These are phyloP conservation scores for Folsomia manolachei DNA, from an alignment of 2,888 invertebrate genomes.

Conservation along the genomic window DNA sequence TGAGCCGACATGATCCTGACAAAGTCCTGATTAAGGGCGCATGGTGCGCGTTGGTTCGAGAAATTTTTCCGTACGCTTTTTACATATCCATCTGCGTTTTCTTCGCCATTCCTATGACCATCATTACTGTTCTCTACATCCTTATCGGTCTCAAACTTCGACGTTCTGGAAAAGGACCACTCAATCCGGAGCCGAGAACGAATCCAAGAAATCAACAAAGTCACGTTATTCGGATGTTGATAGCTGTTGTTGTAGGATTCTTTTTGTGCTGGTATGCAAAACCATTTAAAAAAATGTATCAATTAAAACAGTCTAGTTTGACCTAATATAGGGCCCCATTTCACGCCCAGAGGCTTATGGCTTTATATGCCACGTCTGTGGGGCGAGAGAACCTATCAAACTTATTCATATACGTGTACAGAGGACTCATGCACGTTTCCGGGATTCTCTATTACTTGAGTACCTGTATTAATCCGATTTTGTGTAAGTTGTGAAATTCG, in stretches of 20 bases:
- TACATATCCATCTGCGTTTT: constrained; percentile 65
- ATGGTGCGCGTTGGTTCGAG: constrained; percentile 46
- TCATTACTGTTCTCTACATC: constrained; percentile 77
- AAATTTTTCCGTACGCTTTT: constrained; percentile 48
- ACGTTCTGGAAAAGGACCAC: constrained; percentile 56
- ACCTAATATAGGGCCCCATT: no score
- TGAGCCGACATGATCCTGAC: constrained; percentile 16
- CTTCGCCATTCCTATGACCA: constrained; percentile 81
- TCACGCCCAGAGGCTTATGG: constrained; percentile 56
- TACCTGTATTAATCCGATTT: constrained; percentile 59
- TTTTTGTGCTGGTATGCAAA: constrained; percentile 59
- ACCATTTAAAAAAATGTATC: no score
- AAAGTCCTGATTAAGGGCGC: constrained; percentile 41
- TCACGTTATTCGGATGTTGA: constrained; percentile 50
- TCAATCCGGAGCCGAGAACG: constrained; percentile 41
- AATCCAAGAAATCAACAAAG: constrained; percentile 47
- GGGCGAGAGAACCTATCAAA: constrained; percentile 9
- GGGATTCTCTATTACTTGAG: constrained; percentile 58
- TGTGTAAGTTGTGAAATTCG: constrained; percentile 58
- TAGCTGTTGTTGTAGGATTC: constrained; percentile 51
- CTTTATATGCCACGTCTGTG: constrained; percentile 31
- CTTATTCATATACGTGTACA: constrained; percentile 50
- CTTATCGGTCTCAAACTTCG: constrained; percentile 71
- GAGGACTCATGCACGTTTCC: constrained; percentile 56
- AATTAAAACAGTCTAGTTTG: no score